Evolutionary conservation across 2,797 vertebrate species (phyloP), one percentile per base, ranked within the genome.

Genomic region (Xenops minutus): DNA sequence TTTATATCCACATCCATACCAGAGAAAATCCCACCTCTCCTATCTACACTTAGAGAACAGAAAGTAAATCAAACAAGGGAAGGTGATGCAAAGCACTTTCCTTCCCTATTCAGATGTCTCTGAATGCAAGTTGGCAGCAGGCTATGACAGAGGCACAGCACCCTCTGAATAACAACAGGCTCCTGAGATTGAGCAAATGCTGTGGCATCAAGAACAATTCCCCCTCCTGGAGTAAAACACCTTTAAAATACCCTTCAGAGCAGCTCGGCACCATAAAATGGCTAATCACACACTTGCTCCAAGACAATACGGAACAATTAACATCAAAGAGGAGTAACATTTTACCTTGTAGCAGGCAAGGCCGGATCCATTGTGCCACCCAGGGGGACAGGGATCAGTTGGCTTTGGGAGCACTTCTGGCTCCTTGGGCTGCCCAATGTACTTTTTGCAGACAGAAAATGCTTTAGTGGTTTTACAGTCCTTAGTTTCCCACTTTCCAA

Each of bases 301-400:
- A 77, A 44, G 34, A 59, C 18, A 54, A 6, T 26, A 54, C 44
- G 0, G 0, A 91, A 64, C 13, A 93, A 63, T 34, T 52, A 76
- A 56, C 11, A 76, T 41, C 29, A 39, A 91, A 78, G 0, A 83
- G 52, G 32, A 96, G 61, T 23, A 46, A 62, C 43, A 20, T 67
- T 85, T 93, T 96, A 99, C 99, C 99, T 99, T 99, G 96, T 99
- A 99, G 97, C 99, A 99, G 91, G 98, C 98, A 96, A 95, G 97
- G 83, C 97, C 88, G 0, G 94, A 85, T 67, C 81, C 97, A 48
- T 98, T 98, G 32, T 97, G 64, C 99, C 99, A 99, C 39, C 99
- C 99, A 51, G 96, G 66, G 14, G 99, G 98, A 96, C 99, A 99
- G 43, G 98, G 95, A 48, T 91, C 96, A 29, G 92, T 98, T 22